Conservation (phyloP, 2,797 vertebrate species). For the Falco cherrug region DNA sequence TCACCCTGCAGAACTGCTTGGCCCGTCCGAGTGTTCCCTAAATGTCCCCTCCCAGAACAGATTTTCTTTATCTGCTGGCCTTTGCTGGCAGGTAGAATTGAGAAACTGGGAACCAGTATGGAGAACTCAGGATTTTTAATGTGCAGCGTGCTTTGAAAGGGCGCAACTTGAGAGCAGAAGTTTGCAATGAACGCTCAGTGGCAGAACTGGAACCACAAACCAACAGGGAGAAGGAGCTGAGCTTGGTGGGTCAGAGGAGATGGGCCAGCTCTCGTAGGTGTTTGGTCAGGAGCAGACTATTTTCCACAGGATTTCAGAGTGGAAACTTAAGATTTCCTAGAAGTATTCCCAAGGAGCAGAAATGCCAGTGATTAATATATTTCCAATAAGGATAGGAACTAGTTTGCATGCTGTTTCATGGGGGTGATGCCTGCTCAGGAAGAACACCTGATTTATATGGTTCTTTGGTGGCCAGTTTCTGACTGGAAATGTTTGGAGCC, state of each 20-base stretch:
- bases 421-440: background rate
- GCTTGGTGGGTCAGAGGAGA: background rate
- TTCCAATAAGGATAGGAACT: background rate
- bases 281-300: background rate
- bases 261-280: background rate
- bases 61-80: background rate
- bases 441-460: background rate
- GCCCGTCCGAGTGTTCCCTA: background rate
- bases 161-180: background rate
- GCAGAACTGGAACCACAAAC: background rate
- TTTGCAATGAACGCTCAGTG: background rate
- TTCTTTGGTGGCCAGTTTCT: slow-evolving; percentile 15
- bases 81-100: background rate
- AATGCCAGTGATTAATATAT: background rate
- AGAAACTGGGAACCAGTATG: background rate
- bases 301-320: slow-evolving; percentile 5
- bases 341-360: background rate
- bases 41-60: background rate
- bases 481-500: slow-evolving; percentile 55
- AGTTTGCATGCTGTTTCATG: background rate
- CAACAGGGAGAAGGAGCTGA: background rate
- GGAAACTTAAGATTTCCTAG: slow-evolving; percentile 4
- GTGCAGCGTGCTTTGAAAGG: background rate
- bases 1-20: background rate
- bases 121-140: background rate